These are phyloP conservation scores for Drosophila kurseongensis DNA, from an alignment of 1,140 invertebrate species.

Conservation along the genomic window DNA sequence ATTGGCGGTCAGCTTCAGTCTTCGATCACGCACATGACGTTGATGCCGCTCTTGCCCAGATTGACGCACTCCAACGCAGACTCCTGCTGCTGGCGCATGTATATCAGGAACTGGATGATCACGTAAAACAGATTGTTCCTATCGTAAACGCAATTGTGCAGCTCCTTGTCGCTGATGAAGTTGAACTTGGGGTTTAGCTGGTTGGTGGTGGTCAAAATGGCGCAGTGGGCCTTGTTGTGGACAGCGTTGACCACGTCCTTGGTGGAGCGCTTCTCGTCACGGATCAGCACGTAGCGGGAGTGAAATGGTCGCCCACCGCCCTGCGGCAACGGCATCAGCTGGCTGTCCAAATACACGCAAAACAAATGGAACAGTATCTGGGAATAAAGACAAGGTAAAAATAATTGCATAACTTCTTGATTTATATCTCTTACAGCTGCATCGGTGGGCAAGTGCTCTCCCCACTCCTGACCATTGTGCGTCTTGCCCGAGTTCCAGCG, in stretches of 20 bases:
- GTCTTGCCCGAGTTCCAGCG: conserved; percentile 91
- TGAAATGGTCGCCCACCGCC: conserved; percentile 92
- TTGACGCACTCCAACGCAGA: conserved; percentile 92
- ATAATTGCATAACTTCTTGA: not conserved
- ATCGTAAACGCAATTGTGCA: conserved; percentile 86
- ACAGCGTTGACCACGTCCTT: conserved; percentile 83
- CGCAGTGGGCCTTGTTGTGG: conserved; percentile 80
- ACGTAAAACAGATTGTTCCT: conserved; percentile 94
- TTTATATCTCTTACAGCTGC: conserved; percentile 87
- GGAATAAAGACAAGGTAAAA: not conserved
- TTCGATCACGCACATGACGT: conserved; percentile 91
- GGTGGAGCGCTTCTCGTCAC: conserved; percentile 83
- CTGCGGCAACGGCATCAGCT: conserved; percentile 91
- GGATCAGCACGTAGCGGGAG: conserved; percentile 84
- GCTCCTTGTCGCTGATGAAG: conserved; percentile 83
- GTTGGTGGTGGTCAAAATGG: conserved; percentile 71
- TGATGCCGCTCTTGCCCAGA: conserved; percentile 91
- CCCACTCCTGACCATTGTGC: conserved; percentile 91
- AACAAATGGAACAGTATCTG: conserved; percentile 94
- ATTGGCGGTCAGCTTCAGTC: conserved; percentile 72
- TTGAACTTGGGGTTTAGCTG: conserved; percentile 81
- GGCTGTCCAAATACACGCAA: conserved; percentile 92
- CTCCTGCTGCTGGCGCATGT: conserved; percentile 90
- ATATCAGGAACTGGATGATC: conserved; percentile 91
- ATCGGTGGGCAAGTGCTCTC: conserved; percentile 92